These are phyloP conservation scores for Delia radicum DNA, from an alignment of 1,140 invertebrate species.

Conservation along the genomic window DNA sequence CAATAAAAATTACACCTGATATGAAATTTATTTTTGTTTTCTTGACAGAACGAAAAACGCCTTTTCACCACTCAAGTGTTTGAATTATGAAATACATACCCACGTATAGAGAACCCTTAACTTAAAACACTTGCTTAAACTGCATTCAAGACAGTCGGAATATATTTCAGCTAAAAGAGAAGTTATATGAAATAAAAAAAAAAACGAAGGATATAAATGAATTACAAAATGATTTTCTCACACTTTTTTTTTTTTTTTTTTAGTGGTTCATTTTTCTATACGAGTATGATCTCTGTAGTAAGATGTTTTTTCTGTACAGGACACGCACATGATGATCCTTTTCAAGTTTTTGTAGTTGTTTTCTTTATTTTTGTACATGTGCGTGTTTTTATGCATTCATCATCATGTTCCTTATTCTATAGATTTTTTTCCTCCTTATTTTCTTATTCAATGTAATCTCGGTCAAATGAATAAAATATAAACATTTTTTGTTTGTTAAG, in stretches of 20 bases:
- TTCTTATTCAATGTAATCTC: not conserved
- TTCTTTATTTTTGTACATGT: not conserved
- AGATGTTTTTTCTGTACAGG: not conserved
- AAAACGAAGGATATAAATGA: not conserved
- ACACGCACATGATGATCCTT: not conserved
- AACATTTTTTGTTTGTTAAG: not conserved
- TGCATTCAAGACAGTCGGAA: too few species aligned
- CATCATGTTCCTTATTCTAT: not conserved
- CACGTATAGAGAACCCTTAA: too few species aligned
- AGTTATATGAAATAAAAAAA: not conserved
- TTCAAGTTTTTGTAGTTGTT: not conserved
- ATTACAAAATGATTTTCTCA: not conserved
- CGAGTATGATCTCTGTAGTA: not conserved
- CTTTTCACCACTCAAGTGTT: too few species aligned
- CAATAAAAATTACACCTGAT: too few species aligned
- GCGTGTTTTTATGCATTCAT: not conserved
- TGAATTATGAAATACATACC: too few species aligned
- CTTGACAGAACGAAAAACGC: too few species aligned
- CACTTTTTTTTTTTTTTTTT: not conserved
- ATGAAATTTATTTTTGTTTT: too few species aligned
- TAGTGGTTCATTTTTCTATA: too few species aligned
- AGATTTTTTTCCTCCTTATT: not conserved
- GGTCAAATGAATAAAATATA: not conserved
- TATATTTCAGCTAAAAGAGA: too few species aligned
- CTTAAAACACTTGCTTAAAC: too few species aligned